Evolutionary conservation across 2,888 invertebrate genomes (phyloP).

Genomic region (Drosophila maculinotata): DNA sequence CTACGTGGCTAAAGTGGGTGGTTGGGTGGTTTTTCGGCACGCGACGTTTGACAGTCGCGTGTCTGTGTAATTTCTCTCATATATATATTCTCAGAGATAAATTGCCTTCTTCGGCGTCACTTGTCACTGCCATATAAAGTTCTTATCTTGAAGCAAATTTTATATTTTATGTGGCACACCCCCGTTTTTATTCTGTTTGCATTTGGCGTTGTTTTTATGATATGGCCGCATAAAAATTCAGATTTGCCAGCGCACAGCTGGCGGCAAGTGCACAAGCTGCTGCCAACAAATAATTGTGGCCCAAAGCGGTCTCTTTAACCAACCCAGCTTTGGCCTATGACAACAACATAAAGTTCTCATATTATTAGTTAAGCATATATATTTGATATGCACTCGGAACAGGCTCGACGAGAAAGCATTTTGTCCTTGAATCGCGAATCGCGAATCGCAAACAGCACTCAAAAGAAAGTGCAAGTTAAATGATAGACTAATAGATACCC

Average conservation of each 20-base stretch:
- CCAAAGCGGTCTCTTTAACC: slow-evolving; percentile 17
- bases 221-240: slow-evolving; percentile 20
- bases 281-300: slow-evolving; percentile 8
- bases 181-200: slow-evolving; percentile 32
- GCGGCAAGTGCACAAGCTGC: slow-evolving; percentile 26
- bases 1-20: background rate
- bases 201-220: slow-evolving; percentile 43
- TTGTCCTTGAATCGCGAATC: slow-evolving; percentile 49
- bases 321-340: slow-evolving; percentile 20
- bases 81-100: slow-evolving; percentile 42
- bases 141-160: slow-evolving; percentile 43
- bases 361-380: slow-evolving; percentile 38
- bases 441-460: slow-evolving; percentile 12
- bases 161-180: slow-evolving; percentile 31
- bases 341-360: slow-evolving; percentile 16
- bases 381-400: slow-evolving; percentile 15
- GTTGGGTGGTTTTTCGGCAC: slow-evolving; percentile 4
- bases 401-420: slow-evolving; percentile 5
- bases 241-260: slow-evolving; percentile 25
- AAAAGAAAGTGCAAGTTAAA: background rate
- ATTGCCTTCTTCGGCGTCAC: slow-evolving; percentile 67
- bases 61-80: slow-evolving; percentile 38
- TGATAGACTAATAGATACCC: background rate
- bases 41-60: slow-evolving; percentile 50
- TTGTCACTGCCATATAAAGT: slow-evolving; percentile 59